These are phyloP conservation scores for Phengaris alcon DNA, from an alignment of 2,888 invertebrate species.

Conservation along the genomic window DNA sequence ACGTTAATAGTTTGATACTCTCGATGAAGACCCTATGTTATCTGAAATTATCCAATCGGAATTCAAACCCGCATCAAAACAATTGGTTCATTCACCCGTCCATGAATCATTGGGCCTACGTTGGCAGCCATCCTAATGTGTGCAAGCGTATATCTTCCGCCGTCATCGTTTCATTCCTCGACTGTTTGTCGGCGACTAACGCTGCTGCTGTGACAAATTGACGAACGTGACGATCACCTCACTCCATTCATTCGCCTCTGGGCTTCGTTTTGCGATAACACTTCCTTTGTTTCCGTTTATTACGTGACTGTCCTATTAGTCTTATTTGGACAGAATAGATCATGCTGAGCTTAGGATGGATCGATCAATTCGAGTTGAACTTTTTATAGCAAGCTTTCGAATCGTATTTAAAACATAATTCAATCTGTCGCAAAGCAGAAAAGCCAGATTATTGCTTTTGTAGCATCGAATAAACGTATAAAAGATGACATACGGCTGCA, in stretches of 20 bases:
- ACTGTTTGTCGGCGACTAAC: constrained; percentile 65
- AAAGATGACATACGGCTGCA: constrained; percentile 30
- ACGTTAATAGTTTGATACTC: constrained; percentile 29
- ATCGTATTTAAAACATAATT: not conserved
- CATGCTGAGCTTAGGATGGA: not conserved
- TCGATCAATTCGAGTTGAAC: not conserved
- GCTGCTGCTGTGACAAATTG: constrained; percentile 73
- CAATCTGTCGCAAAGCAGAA: not conserved
- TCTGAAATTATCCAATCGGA: constrained; percentile 56
- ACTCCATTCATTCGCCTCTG: constrained; percentile 37
- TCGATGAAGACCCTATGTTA: constrained; percentile 35
- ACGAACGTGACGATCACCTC: constrained; percentile 51
- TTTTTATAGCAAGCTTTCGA: not conserved
- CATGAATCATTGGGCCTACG: constrained; percentile 67
- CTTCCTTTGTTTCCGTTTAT: constrained; percentile 23
- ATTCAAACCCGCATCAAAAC: constrained; percentile 73
- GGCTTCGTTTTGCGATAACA: constrained; percentile 24
- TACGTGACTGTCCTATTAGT: not conserved
- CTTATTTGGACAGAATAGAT: not conserved
- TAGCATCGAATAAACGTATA: constrained; percentile 27
- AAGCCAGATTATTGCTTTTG: not conserved
- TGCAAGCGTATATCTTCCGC: constrained; percentile 69
- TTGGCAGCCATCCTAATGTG: constrained; percentile 77
- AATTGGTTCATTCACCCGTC: constrained; percentile 72
- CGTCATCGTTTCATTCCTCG: constrained; percentile 75